Evolutionary conservation across 2,113 vertebrate species (phyloP).

Genomic region (Bos indicus): DNA sequence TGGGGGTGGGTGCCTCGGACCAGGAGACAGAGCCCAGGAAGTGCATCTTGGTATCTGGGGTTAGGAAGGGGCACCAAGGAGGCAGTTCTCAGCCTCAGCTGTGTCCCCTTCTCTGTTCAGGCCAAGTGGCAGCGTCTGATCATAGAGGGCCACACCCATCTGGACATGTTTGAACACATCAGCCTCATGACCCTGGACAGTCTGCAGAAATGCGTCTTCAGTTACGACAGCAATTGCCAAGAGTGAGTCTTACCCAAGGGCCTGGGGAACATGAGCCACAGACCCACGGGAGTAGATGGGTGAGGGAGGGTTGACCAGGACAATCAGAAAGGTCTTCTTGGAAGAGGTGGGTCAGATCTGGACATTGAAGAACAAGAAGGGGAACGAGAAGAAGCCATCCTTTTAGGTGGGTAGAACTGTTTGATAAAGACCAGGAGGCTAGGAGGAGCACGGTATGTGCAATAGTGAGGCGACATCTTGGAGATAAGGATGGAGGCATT

Average conservation of each 20-base stretch:
- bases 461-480: neutral
- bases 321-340: neutral
- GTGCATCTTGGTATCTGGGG: neutral
- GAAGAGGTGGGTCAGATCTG: neutral
- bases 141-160: neutral
- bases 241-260: conserved; percentile 78
- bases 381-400: neutral
- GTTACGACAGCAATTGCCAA: conserved; percentile 88
- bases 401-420: neutral
- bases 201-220: conserved; percentile 91
- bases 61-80: neutral
- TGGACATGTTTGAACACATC: conserved; percentile 89
- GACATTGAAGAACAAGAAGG: neutral
- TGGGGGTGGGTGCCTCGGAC: neutral
- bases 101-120: conserved; percentile 59
- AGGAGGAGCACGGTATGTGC: neutral
- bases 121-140: conserved; percentile 81
- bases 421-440: neutral
- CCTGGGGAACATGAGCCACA: no score
- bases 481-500: no score
- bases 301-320: neutral
- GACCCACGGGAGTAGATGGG: neutral
- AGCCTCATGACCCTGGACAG: conserved; percentile 92
- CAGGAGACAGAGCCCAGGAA: neutral
- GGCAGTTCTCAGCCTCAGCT: neutral